Conservation (phyloP, 2,888 invertebrate species). For the Dilophus febrilis region DNA sequence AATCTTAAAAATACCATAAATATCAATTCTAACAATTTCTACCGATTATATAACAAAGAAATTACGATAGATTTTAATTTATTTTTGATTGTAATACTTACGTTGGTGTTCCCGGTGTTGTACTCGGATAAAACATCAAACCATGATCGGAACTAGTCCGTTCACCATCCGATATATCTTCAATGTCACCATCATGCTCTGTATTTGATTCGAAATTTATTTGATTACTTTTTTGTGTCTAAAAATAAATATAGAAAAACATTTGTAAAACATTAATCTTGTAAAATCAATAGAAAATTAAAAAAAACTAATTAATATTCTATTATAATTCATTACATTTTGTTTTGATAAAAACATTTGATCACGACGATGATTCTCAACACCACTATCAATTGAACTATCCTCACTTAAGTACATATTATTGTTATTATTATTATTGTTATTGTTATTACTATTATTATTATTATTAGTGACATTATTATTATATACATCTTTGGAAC, state of each 20-base stretch:
- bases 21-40: too few relatives aligned
- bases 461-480: too few relatives aligned
- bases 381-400: conserved; percentile 68
- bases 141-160: conserved; percentile 57
- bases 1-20: too few relatives aligned
- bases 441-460: too few relatives aligned
- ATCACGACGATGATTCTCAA: conserved; percentile 20
- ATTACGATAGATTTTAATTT: too few relatives aligned
- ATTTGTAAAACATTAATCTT: too few relatives aligned
- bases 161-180: conserved; percentile 72
- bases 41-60: too few relatives aligned
- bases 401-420: conserved; percentile 48
- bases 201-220: conserved; percentile 46
- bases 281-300: conserved; percentile 3
- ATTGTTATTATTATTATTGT: conserved; percentile 21
- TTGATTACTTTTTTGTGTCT: conserved; percentile 6
- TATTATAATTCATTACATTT: conserved; percentile 15
- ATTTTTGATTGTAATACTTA: too few relatives aligned
- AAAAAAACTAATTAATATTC: conserved; percentile 8
- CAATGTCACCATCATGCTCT: conserved; percentile 73
- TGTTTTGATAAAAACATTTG: conserved; percentile 15
- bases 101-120: conserved; percentile 31
- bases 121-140: conserved; percentile 51
- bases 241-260: conserved; percentile 16
- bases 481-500: conserved; percentile 26